These are phyloP conservation scores for Amazona finschi DNA, from an alignment of 2,797 vertebrate species.

Conservation along the genomic window DNA sequence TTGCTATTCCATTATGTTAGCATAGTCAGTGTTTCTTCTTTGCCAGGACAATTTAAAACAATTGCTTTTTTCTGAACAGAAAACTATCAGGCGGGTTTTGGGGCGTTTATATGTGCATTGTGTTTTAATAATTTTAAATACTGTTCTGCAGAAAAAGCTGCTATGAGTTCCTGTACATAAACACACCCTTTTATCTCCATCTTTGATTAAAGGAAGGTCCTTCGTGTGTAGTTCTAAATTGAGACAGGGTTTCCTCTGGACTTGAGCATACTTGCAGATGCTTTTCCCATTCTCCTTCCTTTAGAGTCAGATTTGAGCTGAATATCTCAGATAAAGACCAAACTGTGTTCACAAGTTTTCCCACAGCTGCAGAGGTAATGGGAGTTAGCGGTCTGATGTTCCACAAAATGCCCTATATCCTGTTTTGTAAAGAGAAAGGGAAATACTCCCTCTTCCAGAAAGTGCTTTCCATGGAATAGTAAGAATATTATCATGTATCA, in stretches of 20 bases:
- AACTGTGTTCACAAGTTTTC: not conserved
- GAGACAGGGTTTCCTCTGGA: not conserved
- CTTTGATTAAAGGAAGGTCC: conserved; percentile 4
- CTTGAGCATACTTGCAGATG: not conserved
- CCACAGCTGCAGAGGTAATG: not conserved
- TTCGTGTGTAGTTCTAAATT: not conserved
- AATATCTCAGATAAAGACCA: not conserved
- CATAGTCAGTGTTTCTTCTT: not conserved
- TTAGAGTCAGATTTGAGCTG: not conserved
- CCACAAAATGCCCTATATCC: not conserved
- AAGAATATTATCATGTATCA: not conserved
- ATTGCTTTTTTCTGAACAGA: not conserved
- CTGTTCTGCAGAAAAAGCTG: not conserved
- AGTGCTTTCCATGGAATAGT: not conserved
- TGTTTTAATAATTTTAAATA: not conserved
- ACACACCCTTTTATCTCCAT: not conserved
- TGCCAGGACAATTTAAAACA: not conserved
- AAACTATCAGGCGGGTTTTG: not conserved
- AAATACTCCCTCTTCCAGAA: not conserved
- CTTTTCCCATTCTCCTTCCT: not conserved
- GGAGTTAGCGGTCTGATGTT: not conserved
- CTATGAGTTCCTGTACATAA: not conserved
- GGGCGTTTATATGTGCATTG: not conserved
- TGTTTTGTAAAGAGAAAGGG: not conserved
- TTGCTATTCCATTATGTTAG: not conserved